Evolutionary conservation across 2,888 invertebrate genomes (phyloP).

Genomic region (Mamestra brassicae): DNA sequence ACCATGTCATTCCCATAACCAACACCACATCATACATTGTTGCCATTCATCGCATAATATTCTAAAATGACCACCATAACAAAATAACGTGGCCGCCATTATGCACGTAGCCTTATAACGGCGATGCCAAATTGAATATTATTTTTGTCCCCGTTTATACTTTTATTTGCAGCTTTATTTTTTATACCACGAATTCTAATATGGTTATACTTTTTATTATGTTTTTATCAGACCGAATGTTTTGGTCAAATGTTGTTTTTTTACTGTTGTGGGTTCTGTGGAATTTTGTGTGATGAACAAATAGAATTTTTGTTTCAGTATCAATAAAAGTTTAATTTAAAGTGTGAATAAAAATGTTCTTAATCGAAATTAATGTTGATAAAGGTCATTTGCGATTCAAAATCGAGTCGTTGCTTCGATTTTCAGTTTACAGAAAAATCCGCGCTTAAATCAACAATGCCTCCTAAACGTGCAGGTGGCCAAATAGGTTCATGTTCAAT

Average conservation of each 20-base stretch:
- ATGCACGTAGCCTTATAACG: conserved; percentile 21
- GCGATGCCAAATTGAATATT: conserved; percentile 59
- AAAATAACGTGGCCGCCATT: neutral
- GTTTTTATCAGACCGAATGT: conserved; percentile 49
- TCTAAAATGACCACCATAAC: conserved; percentile 10
- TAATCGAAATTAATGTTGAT: neutral
- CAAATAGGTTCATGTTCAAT: conserved; percentile 14
- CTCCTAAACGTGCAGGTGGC: neutral
- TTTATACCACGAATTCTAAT: conserved; percentile 55
- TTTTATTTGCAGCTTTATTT: conserved; percentile 52
- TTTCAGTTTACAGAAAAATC: neutral
- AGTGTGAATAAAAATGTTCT: neutral
- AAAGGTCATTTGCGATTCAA: neutral
- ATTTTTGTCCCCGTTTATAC: conserved; percentile 58
- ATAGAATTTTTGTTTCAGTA: neutral
- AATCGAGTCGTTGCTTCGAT: neutral
- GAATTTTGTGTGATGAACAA: conserved; percentile 1
- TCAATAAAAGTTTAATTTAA: neutral
- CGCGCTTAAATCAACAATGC: neutral
- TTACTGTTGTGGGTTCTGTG: conserved; percentile 14
- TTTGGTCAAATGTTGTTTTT: conserved; percentile 37
- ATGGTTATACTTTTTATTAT: conserved; percentile 59
- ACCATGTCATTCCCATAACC: neutral
- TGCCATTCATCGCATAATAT: neutral
- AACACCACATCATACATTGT: neutral